Percentiles rank a stretch among this genome's conserved stretches.
Evolutionary conservation across 2,888 invertebrate genomes (phyloP).

Genomic region (Creontiades dilutus): DNA sequence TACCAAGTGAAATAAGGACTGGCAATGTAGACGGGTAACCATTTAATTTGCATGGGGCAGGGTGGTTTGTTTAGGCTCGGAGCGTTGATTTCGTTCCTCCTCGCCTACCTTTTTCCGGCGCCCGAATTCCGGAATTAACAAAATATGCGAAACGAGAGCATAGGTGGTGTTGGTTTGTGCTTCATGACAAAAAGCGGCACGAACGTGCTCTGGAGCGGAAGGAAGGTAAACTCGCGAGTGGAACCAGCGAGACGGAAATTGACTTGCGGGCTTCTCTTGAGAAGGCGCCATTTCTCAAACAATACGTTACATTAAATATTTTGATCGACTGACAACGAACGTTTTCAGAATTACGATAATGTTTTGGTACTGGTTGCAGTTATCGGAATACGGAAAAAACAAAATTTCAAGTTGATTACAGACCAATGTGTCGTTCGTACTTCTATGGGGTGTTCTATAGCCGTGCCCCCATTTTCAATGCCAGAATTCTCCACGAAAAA

Average conservation of each 20-base stretch:
- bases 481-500: too few species aligned
- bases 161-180: background rate
- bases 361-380: too few species aligned
- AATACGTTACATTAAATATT: too few species aligned
- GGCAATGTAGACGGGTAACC: constrained; percentile 7
- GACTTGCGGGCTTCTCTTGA: background rate
- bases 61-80: constrained; percentile 35
- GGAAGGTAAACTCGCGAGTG: background rate
- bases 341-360: too few species aligned
- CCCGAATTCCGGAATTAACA: constrained; percentile 20
- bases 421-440: too few species aligned
- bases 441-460: too few species aligned
- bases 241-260: background rate
- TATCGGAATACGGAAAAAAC: too few species aligned
- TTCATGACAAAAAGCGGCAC: background rate
- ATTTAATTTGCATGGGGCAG: constrained; percentile 56
- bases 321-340: too few species aligned
- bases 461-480: too few species aligned
- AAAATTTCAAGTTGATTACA: too few species aligned
- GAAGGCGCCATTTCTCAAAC: too few species aligned
- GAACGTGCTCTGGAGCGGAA: background rate
- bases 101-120: background rate
- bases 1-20: constrained; percentile 59
- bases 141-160: constrained; percentile 19
- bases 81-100: constrained; percentile 20